Evolutionary conservation across 2,888 invertebrate species (phyloP).

Genomic region (Rotaria macrura): DNA sequence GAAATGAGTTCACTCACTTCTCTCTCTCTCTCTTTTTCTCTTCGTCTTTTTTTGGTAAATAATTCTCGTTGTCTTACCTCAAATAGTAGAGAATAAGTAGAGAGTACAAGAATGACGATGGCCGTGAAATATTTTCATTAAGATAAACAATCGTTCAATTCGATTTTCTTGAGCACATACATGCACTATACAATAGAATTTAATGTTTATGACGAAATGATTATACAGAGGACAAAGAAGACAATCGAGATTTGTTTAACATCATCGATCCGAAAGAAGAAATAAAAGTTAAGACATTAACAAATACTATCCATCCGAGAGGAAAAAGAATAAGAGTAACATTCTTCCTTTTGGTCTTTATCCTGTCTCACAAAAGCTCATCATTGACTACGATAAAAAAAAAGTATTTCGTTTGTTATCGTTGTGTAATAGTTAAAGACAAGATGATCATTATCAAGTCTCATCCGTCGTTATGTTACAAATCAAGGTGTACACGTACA

Average conservation of each 20-base stretch:
- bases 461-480: neutral
- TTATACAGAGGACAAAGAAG: neutral
- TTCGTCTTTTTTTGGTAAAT: neutral
- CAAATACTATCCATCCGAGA: neutral
- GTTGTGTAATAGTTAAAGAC: neutral
- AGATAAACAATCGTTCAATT: neutral
- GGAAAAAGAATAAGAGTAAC: neutral
- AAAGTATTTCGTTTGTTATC: neutral
- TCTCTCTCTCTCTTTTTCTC: neutral
- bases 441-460: neutral
- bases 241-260: neutral
- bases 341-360: neutral
- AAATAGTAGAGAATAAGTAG: neutral
- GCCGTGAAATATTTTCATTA: neutral
- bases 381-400: neutral
- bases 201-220: neutral
- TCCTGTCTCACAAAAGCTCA: neutral
- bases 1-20: neutral
- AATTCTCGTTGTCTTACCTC: neutral
- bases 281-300: neutral
- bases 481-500: neutral
- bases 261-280: neutral
- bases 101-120: neutral
- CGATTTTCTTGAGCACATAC: neutral
- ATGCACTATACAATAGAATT: neutral